Base-by-base conservation (phyloP, 2,113 vertebrate genomes). In the Cyprinodon brontotheroides region DNA sequence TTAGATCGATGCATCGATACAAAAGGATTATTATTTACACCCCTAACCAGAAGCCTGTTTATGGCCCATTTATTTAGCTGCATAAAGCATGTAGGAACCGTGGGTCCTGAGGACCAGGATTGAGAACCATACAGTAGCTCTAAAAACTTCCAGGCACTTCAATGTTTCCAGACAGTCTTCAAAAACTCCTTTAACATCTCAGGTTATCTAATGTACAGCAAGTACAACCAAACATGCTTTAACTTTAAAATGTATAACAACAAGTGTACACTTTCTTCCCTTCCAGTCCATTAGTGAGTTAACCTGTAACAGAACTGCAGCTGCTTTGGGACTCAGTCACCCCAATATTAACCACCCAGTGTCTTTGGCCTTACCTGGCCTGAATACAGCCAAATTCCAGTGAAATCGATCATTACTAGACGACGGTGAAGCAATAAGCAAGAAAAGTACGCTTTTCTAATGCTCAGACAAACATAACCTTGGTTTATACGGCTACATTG, bases 381-480 rank as follows among this genome's bases (percentile, higher is more conserved):
- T 14, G 39, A 72, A 61, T 17, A 45, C 60, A 66, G 77, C 78
- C 68, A 72, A 82, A 77, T 84, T 70, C 77, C 59, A 69, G 22
- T 38, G 66, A 57, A 29, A 89, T 87, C 60, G 87, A 87, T 87
- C 78, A 86, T 88, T 84, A 85, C 79, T 72, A 72, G 81, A 78
- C 15, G 2, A 73, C 1, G 61, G 65, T 92, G 87, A 85, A 57
- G 84, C 83, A 90, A 92, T 2, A 57, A 73, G 74, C 76, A 79
- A 76, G 79, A 65, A 63, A 87, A 83, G 70, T 37, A 39, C 70
- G 64, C 78, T 75, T 74, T 57, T 81, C 84, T 79, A 90, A 85
- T 77, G 65, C 83, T 87, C 85, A 87, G 87, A 85, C 90, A 90
- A 90, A 90, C 82, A 92, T 80, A 90, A 87, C 89, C 89, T 80